phyloP scores from a whole-genome alignment of 1,140 invertebrate genomes.

The Elysia chlorotica region DNA sequence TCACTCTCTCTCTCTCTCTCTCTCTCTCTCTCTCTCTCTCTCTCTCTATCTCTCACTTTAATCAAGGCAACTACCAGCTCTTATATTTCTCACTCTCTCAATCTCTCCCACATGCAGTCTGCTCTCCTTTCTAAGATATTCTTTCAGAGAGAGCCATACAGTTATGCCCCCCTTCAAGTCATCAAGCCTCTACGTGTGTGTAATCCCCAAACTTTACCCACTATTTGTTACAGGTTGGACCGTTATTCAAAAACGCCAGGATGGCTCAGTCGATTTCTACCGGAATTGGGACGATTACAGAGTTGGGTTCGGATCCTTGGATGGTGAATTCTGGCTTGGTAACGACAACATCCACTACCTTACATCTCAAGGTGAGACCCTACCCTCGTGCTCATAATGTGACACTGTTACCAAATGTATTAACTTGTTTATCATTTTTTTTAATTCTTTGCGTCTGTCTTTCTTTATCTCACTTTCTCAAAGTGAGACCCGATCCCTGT shows the following conservation, averaged over 20 bases:
- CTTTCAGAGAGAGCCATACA: neutral
- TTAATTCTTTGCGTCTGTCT: neutral
- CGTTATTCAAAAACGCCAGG: slow-evolving; percentile 79
- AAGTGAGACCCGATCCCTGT: too few species aligned
- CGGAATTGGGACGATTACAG: slow-evolving; percentile 70
- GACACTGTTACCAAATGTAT: neutral
- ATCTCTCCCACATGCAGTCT: neutral
- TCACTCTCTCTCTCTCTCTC: too few species aligned
- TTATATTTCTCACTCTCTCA: neutral
- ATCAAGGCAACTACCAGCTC: neutral
- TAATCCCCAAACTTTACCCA: neutral
- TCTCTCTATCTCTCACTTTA: neutral
- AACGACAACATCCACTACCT: slow-evolving; percentile 68
- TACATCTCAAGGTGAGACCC: slow-evolving; percentile 57
- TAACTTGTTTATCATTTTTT: neutral
- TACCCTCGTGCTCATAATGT: too few species aligned
- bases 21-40: too few species aligned
- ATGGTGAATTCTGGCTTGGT: slow-evolving; percentile 71
- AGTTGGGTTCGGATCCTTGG: slow-evolving; percentile 67
- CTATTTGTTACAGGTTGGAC: slow-evolving; percentile 75
- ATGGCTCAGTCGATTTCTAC: slow-evolving; percentile 74
- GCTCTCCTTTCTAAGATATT: neutral
- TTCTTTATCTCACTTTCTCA: too few species aligned
- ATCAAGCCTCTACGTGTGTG: neutral
- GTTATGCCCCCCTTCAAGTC: neutral